Base-by-base conservation (phyloP, 2,113 vertebrate species). In the Fregetta grallaria region DNA sequence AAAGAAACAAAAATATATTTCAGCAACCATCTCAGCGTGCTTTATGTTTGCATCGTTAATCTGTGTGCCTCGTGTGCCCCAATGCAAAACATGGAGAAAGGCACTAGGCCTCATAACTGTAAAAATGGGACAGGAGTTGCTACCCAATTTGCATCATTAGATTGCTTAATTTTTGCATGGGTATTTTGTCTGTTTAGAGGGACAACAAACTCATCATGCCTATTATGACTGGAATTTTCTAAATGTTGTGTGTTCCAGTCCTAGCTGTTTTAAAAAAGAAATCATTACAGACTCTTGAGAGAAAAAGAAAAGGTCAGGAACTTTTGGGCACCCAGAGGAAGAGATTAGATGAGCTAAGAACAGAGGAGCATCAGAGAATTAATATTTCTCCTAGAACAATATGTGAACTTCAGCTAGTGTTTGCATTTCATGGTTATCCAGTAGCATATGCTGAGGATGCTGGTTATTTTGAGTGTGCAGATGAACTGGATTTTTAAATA, bases 1-100 rank as follows among this genome's bases (percentile, higher is more conserved):
- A 94, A 97, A 92, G 40, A 36, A 93, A 62, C 25, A 73, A 80
- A 89, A 55, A 18, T 42, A 40, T 45, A 67, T 75, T 96, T 92
- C 16, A 22, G 49, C 88, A 94, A 44, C 58, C 63, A 79, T 22
- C 27, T 68, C n/a, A 56, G 44, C 42, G 26, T 72, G 29, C 29
- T 82, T 86, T 86, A 53, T 34, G 20, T 34, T 65, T 90, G 47
- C 34, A 62, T n/a, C 13, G 5, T 40, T 96, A 75, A 52, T 91
- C 77, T 94, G 53, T 56, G 70, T 72, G 26, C 25, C 27, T 88
- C 3, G 9, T 59, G 66, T 61, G 45, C 81, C 68, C 29, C 50
- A 91, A 49, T 53, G 38, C 56, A 65, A 92, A 96, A 83, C 27
- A 49, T 9, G 61, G 62, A 85, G 77, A 94, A 70, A 86, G 27